A percentile compares a stretch with the other conserved stretches of the same genome.
Evolutionary conservation across 2,888 invertebrate species (phyloP).

Genomic region (Watsonalla binaria): DNA sequence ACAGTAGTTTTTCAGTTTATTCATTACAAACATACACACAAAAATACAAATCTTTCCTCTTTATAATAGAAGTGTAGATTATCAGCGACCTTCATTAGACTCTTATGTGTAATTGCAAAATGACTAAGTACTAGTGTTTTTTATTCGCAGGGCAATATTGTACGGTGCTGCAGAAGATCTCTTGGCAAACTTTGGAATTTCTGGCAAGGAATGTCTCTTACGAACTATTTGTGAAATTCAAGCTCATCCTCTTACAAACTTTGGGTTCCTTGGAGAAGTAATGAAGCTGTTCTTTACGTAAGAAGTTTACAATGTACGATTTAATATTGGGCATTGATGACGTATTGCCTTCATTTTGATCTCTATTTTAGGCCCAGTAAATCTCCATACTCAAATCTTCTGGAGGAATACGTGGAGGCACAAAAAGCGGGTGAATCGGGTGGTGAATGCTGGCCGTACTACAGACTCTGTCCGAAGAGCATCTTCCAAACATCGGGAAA

Average conservation of each 20-base stretch:
- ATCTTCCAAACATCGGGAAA: conserved; percentile 81
- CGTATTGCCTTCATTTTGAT: background rate
- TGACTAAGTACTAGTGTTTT: background rate
- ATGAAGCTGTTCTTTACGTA: conserved; percentile 90
- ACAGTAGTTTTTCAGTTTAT: no score
- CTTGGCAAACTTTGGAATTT: conserved; percentile 87
- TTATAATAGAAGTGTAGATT: no score
- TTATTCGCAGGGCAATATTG: conserved; percentile 81
- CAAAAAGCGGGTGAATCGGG: conserved; percentile 86
- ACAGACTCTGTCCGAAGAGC: conserved; percentile 89
- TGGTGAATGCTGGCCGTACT: conserved; percentile 92
- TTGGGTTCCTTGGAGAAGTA: conserved; percentile 90
- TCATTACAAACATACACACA: no score
- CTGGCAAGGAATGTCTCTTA: conserved; percentile 89
- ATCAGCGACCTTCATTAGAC: no score
- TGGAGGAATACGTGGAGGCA: conserved; percentile 88
- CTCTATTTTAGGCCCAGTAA: conserved; percentile 83
- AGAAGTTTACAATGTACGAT: conserved; percentile 40
- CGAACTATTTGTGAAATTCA: conserved; percentile 93
- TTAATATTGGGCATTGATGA: background rate
- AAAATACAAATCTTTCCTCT: no score
- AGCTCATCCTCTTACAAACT: conserved; percentile 86
- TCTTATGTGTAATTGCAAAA: no score
- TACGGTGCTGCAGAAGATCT: conserved; percentile 89
- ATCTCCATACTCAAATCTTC: conserved; percentile 86